Evolutionary conservation across 2,797 vertebrate species (phyloP).

Genomic region (Eulemur mongoz): DNA sequence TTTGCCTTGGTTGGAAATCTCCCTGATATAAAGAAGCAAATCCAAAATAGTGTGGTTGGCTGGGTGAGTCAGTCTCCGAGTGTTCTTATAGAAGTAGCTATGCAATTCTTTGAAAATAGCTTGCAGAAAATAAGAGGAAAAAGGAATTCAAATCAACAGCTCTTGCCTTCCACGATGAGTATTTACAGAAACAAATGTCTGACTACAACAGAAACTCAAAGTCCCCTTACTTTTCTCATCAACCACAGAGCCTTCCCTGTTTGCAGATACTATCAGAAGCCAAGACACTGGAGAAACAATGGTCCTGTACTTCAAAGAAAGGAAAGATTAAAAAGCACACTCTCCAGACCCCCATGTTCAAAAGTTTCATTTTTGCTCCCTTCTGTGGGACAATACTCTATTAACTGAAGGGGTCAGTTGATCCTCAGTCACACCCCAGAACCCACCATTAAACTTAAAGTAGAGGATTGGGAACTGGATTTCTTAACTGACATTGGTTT

Average conservation of each 20-base stretch:
- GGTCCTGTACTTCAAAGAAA: not conserved
- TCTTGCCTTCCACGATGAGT: not conserved
- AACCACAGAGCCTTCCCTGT: not conserved
- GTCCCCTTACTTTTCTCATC: not conserved
- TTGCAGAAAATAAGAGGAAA: constrained; percentile 16
- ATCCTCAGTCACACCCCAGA: not conserved
- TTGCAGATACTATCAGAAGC: not conserved
- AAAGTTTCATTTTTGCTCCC: not conserved
- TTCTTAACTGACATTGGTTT: not conserved
- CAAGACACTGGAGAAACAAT: not conserved
- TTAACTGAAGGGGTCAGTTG: not conserved
- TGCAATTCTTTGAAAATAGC: constrained; percentile 13
- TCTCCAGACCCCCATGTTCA: not conserved
- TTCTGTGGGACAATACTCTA: not conserved
- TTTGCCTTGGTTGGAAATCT: not conserved
- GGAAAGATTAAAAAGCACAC: not conserved
- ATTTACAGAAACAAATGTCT: not conserved
- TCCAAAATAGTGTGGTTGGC: not conserved
- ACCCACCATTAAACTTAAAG: not conserved
- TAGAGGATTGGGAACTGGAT: not conserved
- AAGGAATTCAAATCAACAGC: not conserved
- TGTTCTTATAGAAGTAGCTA: not conserved
- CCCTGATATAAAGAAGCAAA: not conserved
- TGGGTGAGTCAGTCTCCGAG: not conserved
- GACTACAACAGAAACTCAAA: not conserved